Base-by-base conservation (phyloP, 2,888 invertebrate species). In the Andrena minutula region DNA sequence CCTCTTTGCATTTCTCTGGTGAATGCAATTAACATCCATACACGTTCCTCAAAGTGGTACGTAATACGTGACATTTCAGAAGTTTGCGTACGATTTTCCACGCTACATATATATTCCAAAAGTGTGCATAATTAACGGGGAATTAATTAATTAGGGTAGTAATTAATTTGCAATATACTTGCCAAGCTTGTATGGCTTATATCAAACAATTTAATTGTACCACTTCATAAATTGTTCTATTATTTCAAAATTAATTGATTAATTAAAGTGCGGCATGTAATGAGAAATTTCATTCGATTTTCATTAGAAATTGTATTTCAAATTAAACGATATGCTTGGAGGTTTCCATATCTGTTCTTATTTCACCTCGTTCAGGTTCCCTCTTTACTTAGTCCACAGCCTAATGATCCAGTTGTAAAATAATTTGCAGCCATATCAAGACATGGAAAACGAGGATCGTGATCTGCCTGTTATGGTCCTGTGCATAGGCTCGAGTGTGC, bases 1-100 rank as follows among this genome's bases (percentile, higher is more conserved):
- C 56, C 16, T 70, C 41, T 49, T 75, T 75, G 61, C 72, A 68
- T 82, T 72, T 81, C 75, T 75, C 82, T 23, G 30, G 66, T 68
- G 68, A 69, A 72, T 71, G 82, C 69, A 81, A 71, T 81, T 80
- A 82, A 82, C 70, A 28, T 71, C 49, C 58, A 30, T 23, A 68
- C 74, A 51, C 82, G 72, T 82, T 82, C 75, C 51, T 63, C 51
- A 72, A 65, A 26, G 74, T 49, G 56, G 70, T 81, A 81, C 75
- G 82, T 82, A 82, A 82, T 47, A 2, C 72, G 58, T 75, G 82
- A 82, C 75, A 75, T 82, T 81, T 82, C 61, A 82, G 64, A 60
- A 23, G 47, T 69, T 75, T 47, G 65, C 28, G 12, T 51, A 16
- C 7, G 71, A 68, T 82, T 68, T 63, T 51, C 61, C 32, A 23